phyloP scores from a whole-genome alignment of 2,113 vertebrate species.

The Pontoporia blainvillei region DNA sequence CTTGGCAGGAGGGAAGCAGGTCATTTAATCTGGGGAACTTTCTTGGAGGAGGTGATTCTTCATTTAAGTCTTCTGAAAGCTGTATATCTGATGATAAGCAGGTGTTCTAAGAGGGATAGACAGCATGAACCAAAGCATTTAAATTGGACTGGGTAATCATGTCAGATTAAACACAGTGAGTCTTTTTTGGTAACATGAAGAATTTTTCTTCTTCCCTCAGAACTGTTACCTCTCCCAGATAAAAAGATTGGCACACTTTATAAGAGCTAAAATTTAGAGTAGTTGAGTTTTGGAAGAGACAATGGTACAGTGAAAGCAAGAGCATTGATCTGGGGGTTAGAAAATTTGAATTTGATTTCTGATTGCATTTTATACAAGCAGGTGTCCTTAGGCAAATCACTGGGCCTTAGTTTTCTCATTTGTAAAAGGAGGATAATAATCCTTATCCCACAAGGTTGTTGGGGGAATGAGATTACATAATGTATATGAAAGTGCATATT shows the following conservation, averaged over 20 bases:
- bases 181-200: neutral
- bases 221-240: neutral
- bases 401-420: slow-evolving; percentile 14
- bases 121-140: neutral
- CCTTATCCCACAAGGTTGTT: neutral
- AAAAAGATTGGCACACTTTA: neutral
- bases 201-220: neutral
- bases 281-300: slow-evolving; percentile 6
- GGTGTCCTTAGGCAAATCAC: neutral
- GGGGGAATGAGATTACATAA: slow-evolving; percentile 11
- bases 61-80: neutral
- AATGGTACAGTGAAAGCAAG: neutral
- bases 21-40: slow-evolving; percentile 11
- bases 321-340: neutral
- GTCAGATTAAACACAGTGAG: neutral
- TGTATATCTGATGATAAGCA: slow-evolving; percentile 1
- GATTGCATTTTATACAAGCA: neutral
- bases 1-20: neutral
- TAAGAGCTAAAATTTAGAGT: slow-evolving; percentile 10
- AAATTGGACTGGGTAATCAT: neutral
- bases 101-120: neutral
- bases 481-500: neutral
- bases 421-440: slow-evolving; percentile 13
- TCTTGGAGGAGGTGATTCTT: neutral
- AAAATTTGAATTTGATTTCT: slow-evolving; percentile 11